phyloP scores from a whole-genome alignment of 2,797 vertebrate species.

The Phyllotis vaccarum region DNA sequence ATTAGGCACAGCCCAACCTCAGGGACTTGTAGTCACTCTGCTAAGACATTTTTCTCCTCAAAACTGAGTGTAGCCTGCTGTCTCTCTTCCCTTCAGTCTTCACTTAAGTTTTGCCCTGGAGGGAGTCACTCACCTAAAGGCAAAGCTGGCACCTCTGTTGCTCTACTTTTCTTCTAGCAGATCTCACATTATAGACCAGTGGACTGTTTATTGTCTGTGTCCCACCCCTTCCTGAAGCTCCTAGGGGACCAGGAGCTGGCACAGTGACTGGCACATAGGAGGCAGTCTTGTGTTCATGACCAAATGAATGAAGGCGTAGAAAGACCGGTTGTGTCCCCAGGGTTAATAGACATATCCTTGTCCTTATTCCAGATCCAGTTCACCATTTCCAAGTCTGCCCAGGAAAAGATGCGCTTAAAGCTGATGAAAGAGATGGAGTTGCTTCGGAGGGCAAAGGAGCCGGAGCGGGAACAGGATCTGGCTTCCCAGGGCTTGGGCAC shows the following conservation, averaged over 20 bases:
- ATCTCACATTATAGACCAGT: fast-evolving
- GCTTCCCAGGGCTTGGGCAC: slow-evolving; percentile 6
- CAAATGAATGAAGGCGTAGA: background rate
- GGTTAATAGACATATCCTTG: slow-evolving; percentile 8
- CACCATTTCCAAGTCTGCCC: slow-evolving; percentile 83
- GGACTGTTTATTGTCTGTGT: background rate
- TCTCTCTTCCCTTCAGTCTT: background rate
- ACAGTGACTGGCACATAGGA: background rate
- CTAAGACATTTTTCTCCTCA: background rate
- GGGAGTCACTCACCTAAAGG: background rate
- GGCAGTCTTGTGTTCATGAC: background rate
- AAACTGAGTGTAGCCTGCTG: no score
- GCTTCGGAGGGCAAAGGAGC: slow-evolving; percentile 52
- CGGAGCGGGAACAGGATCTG: slow-evolving; percentile 21
- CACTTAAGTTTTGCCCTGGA: background rate
- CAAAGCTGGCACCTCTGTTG: background rate
- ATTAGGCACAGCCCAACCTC: background rate
- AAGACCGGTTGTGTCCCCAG: background rate
- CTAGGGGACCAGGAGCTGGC: background rate
- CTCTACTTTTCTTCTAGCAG: background rate
- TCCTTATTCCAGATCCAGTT: slow-evolving; percentile 78
- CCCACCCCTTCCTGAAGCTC: background rate
- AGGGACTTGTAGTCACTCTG: background rate
- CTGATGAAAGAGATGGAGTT: slow-evolving; percentile 72
- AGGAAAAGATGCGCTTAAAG: slow-evolving; percentile 83